A percentile compares a stretch with the other conserved stretches of the same genome.
phyloP scores from a whole-genome alignment of 2,113 vertebrate species.

The Pangasianodon gigas region DNA sequence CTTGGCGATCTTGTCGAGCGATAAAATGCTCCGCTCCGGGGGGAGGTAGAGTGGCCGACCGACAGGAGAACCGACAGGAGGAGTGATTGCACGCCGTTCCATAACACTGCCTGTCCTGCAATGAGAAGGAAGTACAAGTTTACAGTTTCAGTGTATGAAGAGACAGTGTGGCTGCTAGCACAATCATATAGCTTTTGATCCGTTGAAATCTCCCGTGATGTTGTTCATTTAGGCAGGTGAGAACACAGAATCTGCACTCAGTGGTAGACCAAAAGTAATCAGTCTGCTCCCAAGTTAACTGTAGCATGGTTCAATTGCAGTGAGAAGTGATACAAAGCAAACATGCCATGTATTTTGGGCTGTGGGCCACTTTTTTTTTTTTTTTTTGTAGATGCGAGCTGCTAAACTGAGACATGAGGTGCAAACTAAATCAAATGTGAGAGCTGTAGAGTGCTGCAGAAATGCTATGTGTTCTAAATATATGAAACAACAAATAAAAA shows the following conservation, averaged over 20 bases:
- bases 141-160: background rate
- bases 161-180: background rate
- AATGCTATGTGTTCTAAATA: background rate
- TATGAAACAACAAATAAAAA: background rate
- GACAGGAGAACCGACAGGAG: conserved; percentile 86
- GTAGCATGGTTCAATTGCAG: background rate
- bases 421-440: background rate
- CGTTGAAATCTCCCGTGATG: background rate
- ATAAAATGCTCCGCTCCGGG: conserved; percentile 81
- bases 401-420: background rate
- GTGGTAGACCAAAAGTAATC: background rate
- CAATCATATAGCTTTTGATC: background rate
- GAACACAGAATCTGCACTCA: background rate
- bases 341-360: background rate
- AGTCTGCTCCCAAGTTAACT: background rate
- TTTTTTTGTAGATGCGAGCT: background rate
- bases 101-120: conserved; percentile 89
- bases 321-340: background rate
- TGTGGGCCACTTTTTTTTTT: background rate
- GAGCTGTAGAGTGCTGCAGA: background rate
- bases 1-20: conserved; percentile 94
- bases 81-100: conserved; percentile 91
- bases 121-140: background rate
- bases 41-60: conserved; percentile 88
- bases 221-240: background rate